phyloP scores from a whole-genome alignment of 2,113 vertebrate genomes.

The Chionodraco myersi region DNA sequence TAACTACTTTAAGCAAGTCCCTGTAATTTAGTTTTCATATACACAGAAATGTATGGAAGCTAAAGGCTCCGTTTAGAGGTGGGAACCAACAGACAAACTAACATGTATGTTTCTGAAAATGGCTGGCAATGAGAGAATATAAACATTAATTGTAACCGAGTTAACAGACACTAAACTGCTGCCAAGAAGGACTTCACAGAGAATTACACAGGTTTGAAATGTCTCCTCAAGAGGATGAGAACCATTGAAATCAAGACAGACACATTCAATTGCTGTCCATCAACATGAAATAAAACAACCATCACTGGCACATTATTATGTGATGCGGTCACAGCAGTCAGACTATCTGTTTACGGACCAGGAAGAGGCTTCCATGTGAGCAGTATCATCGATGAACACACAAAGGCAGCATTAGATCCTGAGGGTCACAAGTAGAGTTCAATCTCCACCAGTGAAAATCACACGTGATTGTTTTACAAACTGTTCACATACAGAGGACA shows the following conservation, averaged over 20 bases:
- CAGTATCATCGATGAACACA: constrained; percentile 18
- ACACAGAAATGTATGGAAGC: not conserved
- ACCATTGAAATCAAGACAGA: constrained; percentile 3
- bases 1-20: not conserved
- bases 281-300: constrained; percentile 11
- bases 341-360: not conserved
- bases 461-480: constrained; percentile 26
- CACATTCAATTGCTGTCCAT: constrained; percentile 16
- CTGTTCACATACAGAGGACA: not conserved
- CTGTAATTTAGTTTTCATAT: not conserved
- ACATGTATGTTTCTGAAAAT: constrained; percentile 18
- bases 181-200: not conserved
- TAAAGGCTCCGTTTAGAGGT: not conserved
- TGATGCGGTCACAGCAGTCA: constrained; percentile 15
- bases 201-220: not conserved
- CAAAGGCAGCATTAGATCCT: constrained; percentile 49
- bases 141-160: not conserved
- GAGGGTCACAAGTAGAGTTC: constrained; percentile 43
- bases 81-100: not conserved
- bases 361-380: constrained; percentile 13
- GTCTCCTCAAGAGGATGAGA: constrained; percentile 15
- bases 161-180: not conserved
- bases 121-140: not conserved
- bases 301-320: not conserved
- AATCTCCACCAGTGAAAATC: constrained; percentile 20